These are phyloP conservation scores for Trididemnum nubilum DNA, from an alignment of 23 tunicate species.

Conservation along the genomic window DNA sequence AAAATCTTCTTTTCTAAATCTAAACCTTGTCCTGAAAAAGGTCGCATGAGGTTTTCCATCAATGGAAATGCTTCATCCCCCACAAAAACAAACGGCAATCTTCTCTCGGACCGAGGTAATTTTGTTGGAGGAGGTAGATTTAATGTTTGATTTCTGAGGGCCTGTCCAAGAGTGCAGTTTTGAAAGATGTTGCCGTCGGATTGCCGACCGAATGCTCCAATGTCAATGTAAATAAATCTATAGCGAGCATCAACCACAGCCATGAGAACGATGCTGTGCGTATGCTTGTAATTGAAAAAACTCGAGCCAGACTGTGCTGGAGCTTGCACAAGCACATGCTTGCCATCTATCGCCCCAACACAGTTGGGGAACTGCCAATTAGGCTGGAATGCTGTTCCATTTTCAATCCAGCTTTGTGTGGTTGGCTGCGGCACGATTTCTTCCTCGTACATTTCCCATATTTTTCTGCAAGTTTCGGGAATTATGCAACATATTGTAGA, in stretches of 20 bases:
- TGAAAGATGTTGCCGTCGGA: constrained; percentile 37
- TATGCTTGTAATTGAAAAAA: constrained; percentile 36
- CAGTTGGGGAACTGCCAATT: constrained; percentile 47
- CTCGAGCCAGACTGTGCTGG: constrained; percentile 29
- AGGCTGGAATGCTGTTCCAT: too few relatives aligned
- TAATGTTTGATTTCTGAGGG: too few relatives aligned
- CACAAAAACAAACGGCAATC: not conserved
- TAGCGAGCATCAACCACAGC: constrained; percentile 46
- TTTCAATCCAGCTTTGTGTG: too few relatives aligned
- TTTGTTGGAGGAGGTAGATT: not conserved
- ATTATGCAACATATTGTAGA: too few relatives aligned
- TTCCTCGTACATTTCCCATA: too few relatives aligned
- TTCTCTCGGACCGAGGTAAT: not conserved
- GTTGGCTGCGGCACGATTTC: too few relatives aligned
- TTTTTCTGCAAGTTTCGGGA: too few relatives aligned
- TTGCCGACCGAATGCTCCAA: constrained; percentile 46
- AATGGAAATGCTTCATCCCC: constrained; percentile 6
- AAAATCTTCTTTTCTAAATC: not conserved
- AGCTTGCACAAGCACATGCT: constrained; percentile 31
- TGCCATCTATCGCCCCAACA: constrained; percentile 45
- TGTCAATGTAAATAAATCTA: constrained; percentile 13
- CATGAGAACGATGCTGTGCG: constrained; percentile 31
- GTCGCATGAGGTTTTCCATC: not conserved
- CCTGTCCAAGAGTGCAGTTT: constrained; percentile 21
- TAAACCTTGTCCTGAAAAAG: not conserved